Evolutionary conservation across 2,797 vertebrate genomes (phyloP).

Genomic region (Chrosomus eos): DNA sequence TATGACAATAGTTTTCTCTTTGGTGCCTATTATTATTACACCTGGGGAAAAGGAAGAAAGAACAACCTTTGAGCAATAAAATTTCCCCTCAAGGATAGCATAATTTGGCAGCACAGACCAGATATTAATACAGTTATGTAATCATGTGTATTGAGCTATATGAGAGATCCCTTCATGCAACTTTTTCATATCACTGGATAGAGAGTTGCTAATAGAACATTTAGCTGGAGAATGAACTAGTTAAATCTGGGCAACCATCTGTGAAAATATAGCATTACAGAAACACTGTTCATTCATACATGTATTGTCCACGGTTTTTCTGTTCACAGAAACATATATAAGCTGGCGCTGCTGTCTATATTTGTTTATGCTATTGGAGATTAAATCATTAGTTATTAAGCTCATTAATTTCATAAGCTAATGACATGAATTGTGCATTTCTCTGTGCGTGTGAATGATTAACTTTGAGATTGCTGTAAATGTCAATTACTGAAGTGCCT

Average conservation of each 20-base stretch:
- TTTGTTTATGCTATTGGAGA: not conserved
- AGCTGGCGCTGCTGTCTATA: not conserved
- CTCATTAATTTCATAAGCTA: not conserved
- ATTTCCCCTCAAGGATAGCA: not conserved
- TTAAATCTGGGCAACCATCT: constrained; percentile 16
- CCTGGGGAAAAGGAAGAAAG: not conserved
- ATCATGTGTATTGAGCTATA: not conserved
- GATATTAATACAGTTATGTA: constrained; percentile 8
- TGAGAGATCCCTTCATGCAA: not conserved
- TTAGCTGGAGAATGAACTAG: constrained; percentile 7
- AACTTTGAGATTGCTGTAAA: not conserved
- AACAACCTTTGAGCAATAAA: not conserved
- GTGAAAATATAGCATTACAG: constrained; percentile 11
- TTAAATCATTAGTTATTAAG: not conserved
- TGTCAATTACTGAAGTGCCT: constrained; percentile 42
- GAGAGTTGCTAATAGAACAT: not conserved
- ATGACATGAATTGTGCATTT: not conserved
- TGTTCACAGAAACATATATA: not conserved
- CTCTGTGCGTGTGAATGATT: constrained; percentile 8
- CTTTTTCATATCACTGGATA: not conserved
- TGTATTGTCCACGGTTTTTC: not conserved
- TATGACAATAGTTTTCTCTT: constrained; percentile 5
- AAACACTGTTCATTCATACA: not conserved
- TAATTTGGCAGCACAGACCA: constrained; percentile 6
- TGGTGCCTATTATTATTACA: constrained; percentile 4